These are phyloP conservation scores for Monoplex corrugatus DNA, from an alignment of 2,888 invertebrate genomes.

Conservation along the genomic window DNA sequence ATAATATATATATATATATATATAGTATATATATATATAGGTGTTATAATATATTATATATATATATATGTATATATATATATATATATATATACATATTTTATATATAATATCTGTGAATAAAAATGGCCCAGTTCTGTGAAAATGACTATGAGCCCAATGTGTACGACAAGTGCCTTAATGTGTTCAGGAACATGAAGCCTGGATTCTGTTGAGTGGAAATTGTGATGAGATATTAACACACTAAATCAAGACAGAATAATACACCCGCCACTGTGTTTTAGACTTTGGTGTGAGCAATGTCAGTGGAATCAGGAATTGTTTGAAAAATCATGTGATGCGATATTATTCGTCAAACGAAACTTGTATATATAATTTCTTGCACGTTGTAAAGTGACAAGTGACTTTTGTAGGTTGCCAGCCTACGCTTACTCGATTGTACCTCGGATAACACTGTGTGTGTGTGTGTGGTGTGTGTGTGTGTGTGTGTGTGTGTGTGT, in stretches of 20 bases:
- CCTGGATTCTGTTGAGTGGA: neutral
- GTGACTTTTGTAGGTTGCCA: neutral
- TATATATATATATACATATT: no score
- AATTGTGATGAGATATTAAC: neutral
- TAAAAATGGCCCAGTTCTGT: no score
- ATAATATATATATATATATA: no score
- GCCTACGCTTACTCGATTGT: neutral
- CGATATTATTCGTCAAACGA: slow-evolving; percentile 4
- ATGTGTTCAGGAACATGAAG: neutral
- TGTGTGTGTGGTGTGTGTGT: slow-evolving; percentile 5
- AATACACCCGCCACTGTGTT: neutral
- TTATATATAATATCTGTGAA: no score
- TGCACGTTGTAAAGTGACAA: neutral
- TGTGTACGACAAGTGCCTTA: slow-evolving; percentile 10
- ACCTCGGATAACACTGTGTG: neutral
- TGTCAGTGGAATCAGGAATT: slow-evolving; percentile 3
- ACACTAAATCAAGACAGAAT: neutral
- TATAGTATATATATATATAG: no score
- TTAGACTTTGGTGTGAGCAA: neutral
- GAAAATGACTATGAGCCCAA: neutral
- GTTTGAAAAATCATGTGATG: neutral
- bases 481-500: slow-evolving; percentile 34
- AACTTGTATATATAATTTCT: neutral
- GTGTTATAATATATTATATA: no score
- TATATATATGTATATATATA: no score